Evolutionary conservation across 2,888 invertebrate species (phyloP).

Genomic region (Ichneumon xanthorius): DNA sequence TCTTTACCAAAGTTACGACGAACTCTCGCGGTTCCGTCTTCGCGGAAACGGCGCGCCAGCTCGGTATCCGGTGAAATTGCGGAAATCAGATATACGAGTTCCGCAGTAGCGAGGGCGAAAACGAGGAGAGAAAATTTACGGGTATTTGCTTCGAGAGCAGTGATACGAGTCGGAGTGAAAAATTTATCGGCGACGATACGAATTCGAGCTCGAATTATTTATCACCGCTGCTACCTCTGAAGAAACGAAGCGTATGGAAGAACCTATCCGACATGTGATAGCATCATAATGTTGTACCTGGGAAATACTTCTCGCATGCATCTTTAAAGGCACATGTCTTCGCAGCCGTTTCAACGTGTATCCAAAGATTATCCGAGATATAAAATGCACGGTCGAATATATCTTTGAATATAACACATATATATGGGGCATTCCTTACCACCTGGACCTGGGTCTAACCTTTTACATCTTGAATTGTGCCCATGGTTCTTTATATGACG

Average conservation of each 20-base stretch:
- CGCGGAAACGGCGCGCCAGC: background rate
- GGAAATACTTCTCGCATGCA: background rate
- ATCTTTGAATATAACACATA: too few species aligned
- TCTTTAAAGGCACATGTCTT: background rate
- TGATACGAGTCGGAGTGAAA: constrained; percentile 37
- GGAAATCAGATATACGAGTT: constrained; percentile 37
- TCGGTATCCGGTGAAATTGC: constrained; percentile 41
- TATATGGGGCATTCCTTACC: too few species aligned
- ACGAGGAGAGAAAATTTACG: constrained; percentile 34
- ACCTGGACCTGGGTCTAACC: too few species aligned
- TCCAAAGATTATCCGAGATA: background rate
- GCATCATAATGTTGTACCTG: background rate
- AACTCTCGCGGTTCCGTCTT: background rate
- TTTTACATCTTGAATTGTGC: too few species aligned
- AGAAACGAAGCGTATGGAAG: background rate
- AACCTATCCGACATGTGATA: background rate
- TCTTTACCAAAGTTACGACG: background rate
- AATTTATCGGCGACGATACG: constrained; percentile 33
- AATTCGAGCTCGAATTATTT: background rate
- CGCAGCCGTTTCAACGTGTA: background rate
- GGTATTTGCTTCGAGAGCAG: constrained; percentile 18
- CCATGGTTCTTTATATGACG: too few species aligned
- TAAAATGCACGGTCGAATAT: background rate
- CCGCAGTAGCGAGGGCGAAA: constrained; percentile 2
- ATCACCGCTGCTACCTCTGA: background rate